phyloP scores from a whole-genome alignment of 2,113 vertebrate species.

The Alouatta palliata region DNA sequence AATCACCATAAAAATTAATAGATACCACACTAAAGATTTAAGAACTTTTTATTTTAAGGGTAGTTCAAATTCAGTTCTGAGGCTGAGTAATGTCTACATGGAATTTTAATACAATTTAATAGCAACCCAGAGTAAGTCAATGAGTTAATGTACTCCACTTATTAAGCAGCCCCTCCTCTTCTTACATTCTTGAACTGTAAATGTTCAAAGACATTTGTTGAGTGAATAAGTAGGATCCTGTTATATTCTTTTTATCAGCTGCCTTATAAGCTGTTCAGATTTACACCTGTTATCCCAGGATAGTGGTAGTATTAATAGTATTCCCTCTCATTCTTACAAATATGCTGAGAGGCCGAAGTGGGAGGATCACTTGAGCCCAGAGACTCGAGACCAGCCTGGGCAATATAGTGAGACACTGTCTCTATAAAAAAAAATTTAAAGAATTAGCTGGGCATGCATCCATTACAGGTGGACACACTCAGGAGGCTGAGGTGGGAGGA shows the following conservation, averaged over 20 bases:
- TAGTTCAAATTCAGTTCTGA: neutral
- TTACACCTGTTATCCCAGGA: neutral
- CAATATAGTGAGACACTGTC: too few species aligned
- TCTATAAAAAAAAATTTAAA: too few species aligned
- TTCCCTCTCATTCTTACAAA: neutral
- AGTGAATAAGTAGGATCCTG: neutral
- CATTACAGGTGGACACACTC: too few species aligned
- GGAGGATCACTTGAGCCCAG: too few species aligned
- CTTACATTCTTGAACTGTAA: neutral
- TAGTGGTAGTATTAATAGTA: neutral
- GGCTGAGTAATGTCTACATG: fast-evolving
- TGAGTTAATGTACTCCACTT: neutral
- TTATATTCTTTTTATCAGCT: neutral
- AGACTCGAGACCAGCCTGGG: too few species aligned
- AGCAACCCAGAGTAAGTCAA: neutral
- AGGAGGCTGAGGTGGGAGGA: too few species aligned
- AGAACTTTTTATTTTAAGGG: neutral
- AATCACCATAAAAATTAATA: neutral
- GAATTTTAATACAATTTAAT: neutral
- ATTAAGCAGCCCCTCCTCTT: neutral
- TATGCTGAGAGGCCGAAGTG: neutral
- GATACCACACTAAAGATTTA: neutral
- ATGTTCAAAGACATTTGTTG: neutral
- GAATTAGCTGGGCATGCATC: too few species aligned
- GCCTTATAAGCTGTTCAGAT: neutral